These are phyloP conservation scores for Leptothorax acervorum DNA, from an alignment of 2,888 invertebrate genomes.

Conservation along the genomic window DNA sequence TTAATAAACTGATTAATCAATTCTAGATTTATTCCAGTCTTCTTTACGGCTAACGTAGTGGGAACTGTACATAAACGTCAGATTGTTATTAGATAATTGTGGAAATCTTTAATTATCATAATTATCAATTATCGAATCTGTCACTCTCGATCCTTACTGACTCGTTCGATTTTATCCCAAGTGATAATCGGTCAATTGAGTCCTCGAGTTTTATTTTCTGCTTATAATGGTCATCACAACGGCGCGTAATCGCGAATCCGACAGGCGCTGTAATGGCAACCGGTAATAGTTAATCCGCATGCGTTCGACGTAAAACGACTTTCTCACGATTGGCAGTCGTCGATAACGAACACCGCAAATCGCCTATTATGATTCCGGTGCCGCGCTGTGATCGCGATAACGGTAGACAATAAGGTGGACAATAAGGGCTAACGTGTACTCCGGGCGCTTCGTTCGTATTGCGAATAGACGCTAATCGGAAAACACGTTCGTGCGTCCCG, in stretches of 20 bases:
- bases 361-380: conserved; percentile 40
- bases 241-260: neutral
- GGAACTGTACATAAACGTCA: neutral
- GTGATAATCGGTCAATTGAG: neutral
- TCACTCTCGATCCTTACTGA: neutral
- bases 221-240: conserved; percentile 5
- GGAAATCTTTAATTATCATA: conserved; percentile 7
- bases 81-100: neutral
- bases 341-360: conserved; percentile 54
- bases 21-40: neutral
- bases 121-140: neutral
- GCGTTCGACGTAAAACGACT: conserved; percentile 40
- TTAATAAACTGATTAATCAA: neutral
- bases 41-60: neutral
- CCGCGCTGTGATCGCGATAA: conserved; percentile 51
- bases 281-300: conserved; percentile 25
- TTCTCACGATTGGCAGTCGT: conserved; percentile 61
- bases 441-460: neutral
- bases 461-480: conserved; percentile 32
- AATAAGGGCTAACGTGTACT: conserved; percentile 11
- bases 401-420: conserved; percentile 43
- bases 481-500: conserved; percentile 26
- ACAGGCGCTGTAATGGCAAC: conserved; percentile 12
- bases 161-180: neutral
- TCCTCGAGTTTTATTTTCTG: neutral